Base-by-base conservation (phyloP, 1,140 invertebrate species). In the Stenopsyche tienmushanensis region DNA sequence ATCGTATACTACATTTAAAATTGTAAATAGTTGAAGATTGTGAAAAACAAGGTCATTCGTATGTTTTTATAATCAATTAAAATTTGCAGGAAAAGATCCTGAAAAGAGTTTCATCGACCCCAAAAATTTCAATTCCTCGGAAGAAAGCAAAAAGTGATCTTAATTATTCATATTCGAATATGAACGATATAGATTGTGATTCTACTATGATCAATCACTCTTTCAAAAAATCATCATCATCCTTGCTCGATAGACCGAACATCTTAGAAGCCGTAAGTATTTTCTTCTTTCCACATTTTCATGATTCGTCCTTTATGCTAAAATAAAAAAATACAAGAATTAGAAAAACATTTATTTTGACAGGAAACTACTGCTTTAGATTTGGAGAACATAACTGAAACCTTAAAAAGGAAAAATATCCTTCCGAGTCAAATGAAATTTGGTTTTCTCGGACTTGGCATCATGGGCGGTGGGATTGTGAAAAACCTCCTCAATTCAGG, bases 401-500 rank as follows among this genome's bases (percentile, higher is more conserved):
- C 89, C 0, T 76, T 94, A 2, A 89, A 90, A 73, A 88, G 91
- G 63, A 94, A 94, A 75, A 91, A 94, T 66, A 94, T 97, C 64
- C 85, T 86, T 58, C 89, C 94, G 1, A 95, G 93, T 9, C 85
- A 84, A 59, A 85, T 93, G 74, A 94, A 89, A 72, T 96, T 98
- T 75, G 96, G 96, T 10, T 98, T 98, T 77, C 85, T 98, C 29
- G 96, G 96, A 0, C 83, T 98, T 7, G 95, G 96, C 41, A 95
- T 94, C 71, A 98, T 98, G 91, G 96, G 96, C n/a, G 89, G 90
- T 44, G 93, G 93, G 17, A 94, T 98, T 73, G 94, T 98, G 0
- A 96, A 94, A 82, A 97, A 97, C 77, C 82, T 98, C 17, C 86
- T 98, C 67, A 93, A 93, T 75, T 95, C 94, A 49, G 94, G 94